phyloP scores from a whole-genome alignment of 1,140 invertebrate species.

The Zophobas morio region DNA sequence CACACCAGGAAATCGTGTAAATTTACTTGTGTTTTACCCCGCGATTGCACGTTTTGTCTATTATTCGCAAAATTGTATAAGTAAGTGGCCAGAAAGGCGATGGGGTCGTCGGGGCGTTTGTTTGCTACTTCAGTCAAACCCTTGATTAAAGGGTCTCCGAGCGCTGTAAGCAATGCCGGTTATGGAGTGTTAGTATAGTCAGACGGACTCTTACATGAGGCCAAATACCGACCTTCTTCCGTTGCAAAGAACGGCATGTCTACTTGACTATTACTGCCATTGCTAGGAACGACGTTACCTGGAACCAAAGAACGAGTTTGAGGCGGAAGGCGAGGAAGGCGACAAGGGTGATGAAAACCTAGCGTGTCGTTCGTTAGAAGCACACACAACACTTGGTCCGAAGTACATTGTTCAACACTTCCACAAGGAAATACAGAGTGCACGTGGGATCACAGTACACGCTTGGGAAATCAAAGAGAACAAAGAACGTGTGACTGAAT shows the following conservation, averaged over 20 bases:
- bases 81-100: constrained; percentile 86
- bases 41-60: constrained; percentile 54
- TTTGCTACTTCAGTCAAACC: constrained; percentile 89
- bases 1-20: constrained; percentile 16
- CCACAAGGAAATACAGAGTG: constrained; percentile 9
- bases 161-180: constrained; percentile 73
- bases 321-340: not conserved
- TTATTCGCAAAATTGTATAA: constrained; percentile 82
- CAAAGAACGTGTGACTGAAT: constrained; percentile 14
- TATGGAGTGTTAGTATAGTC: constrained; percentile 12
- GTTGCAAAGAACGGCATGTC: constrained; percentile 84
- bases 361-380: constrained; percentile 27
- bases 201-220: constrained; percentile 76
- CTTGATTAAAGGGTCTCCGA: constrained; percentile 89
- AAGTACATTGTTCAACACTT: not conserved
- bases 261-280: constrained; percentile 72
- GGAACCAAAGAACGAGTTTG: constrained; percentile 57
- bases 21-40: constrained; percentile 61
- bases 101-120: constrained; percentile 84
- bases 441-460: constrained; percentile 16
- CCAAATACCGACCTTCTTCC: constrained; percentile 87
- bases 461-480: constrained; percentile 20
- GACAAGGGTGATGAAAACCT: constrained; percentile 27
- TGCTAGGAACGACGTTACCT: constrained; percentile 68
- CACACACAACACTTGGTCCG: constrained; percentile 14